Evolutionary conservation across 2,888 invertebrate genomes (phyloP).

Genomic region (Hydroisotoma schaefferi): DNA sequence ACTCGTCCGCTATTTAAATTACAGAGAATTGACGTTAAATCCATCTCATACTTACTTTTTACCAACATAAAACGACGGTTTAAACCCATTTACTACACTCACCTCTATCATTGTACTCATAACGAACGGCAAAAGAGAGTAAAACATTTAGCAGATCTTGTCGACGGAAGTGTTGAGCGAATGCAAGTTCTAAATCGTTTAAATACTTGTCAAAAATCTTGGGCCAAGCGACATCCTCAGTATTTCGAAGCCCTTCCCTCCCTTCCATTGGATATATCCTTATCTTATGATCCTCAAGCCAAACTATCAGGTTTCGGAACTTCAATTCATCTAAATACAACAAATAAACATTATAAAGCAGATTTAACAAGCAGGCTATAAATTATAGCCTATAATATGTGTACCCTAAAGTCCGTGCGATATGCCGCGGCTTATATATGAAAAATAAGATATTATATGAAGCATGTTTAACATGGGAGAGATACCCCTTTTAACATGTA

Average conservation of each 20-base stretch:
- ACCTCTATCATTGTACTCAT: slow-evolving; percentile 80
- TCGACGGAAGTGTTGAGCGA: neutral
- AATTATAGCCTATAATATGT: neutral
- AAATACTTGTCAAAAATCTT: slow-evolving; percentile 70
- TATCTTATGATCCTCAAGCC: slow-evolving; percentile 93
- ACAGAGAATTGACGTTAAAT: slow-evolving; percentile 45
- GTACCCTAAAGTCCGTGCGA: too few relatives aligned
- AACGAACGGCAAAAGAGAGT: slow-evolving; percentile 75
- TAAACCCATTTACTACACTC: slow-evolving; percentile 48
- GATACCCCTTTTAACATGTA: too few relatives aligned
- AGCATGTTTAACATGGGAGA: too few relatives aligned
- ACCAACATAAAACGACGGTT: neutral
- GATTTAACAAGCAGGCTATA: neutral
- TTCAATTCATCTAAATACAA: slow-evolving; percentile 78
- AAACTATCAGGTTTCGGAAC: slow-evolving; percentile 74
- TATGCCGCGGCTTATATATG: too few relatives aligned
- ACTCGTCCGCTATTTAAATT: slow-evolving; percentile 64
- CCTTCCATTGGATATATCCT: slow-evolving; percentile 81
- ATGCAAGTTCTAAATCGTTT: slow-evolving; percentile 62
- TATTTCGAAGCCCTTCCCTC: slow-evolving; percentile 67
- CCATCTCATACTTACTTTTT: neutral
- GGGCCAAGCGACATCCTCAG: slow-evolving; percentile 55
- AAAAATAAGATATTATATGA: too few relatives aligned
- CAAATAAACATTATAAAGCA: slow-evolving; percentile 45
- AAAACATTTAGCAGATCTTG: slow-evolving; percentile 78